Base-by-base conservation (phyloP, 2,113 vertebrate species). In the Syngnathoides biaculeatus region DNA sequence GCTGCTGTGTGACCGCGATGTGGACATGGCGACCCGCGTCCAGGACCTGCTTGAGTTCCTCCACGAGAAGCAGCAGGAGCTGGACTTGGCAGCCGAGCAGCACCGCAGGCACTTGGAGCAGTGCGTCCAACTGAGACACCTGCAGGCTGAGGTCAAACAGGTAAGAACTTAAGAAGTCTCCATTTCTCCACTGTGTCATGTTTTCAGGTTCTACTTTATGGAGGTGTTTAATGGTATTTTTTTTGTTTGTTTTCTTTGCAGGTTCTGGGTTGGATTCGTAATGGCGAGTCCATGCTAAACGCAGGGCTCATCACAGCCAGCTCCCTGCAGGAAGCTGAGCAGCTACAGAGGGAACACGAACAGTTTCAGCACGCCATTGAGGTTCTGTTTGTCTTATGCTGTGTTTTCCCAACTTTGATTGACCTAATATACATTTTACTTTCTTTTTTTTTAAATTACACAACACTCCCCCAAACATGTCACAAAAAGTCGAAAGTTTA, bases 301-400 rank as follows among this genome's bases (percentile, higher is more conserved):
- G 97, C 97, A 0, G 96, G 97, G 4, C 89, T 99, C 4, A 99
- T 99, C 86, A 99, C 97, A 1, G 97, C 97, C 67, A 98, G 97
- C 83, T 99, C 97, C 1, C 87, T 99, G 56, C 97, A 98, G 83
- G 97, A 99, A 77, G 97, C 97, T 0, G 97, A 99, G 39, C 97
- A 99, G 73, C 92, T 99, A 50, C 97, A 99, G 90, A 90, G 96
- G 70, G 97, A 99, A 30, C 97, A 99, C 0, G 97, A 99, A 71
- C 97, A 99, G 81, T 99, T 99, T 84, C 97, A 99, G 77, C 97
- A 99, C 1, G 97, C 97, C 69, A 99, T 99, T 22, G 97, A 99
- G 95, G 97, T 99, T 86, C 6, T 24, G 58, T 17, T n/a, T 50
- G 0, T 43, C 53, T 26, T 13, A 20, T 20, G 2, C 27, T 15